These are phyloP conservation scores for Pristionchus arcanus DNA, from an alignment of 2,888 invertebrate genomes.

Conservation along the genomic window DNA sequence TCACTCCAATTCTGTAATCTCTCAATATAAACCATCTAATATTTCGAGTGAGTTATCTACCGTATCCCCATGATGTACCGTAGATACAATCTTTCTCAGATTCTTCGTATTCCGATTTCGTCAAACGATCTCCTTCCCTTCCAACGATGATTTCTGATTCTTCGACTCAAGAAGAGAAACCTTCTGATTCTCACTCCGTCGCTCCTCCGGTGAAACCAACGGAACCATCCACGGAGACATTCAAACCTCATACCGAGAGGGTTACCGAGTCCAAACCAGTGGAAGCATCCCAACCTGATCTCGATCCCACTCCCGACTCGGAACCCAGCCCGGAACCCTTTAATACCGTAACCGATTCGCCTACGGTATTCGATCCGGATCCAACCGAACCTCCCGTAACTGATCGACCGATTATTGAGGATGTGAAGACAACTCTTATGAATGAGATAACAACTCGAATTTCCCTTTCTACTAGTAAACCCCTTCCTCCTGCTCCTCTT, in stretches of 20 bases:
- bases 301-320: not conserved
- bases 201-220: not conserved
- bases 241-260: not conserved
- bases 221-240: not conserved
- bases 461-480: not conserved
- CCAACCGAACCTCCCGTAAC: not conserved
- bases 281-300: not conserved
- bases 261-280: not conserved
- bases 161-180: not conserved
- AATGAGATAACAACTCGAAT: slow-evolving; percentile 4
- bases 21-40: slow-evolving; percentile 25
- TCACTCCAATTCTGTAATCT: slow-evolving; percentile 40
- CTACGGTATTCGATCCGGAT: not conserved
- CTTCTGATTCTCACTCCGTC: not conserved
- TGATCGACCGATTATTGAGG: not conserved
- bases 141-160: not conserved
- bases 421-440: not conserved
- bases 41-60: not conserved
- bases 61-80: too few species aligned
- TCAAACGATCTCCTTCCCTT: slow-evolving; percentile 10
- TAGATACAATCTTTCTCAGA: slow-evolving; percentile 6
- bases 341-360: not conserved
- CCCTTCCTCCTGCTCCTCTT: not conserved
- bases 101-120: not conserved
- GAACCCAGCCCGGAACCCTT: not conserved